Conservation (phyloP, 2,888 invertebrate genomes). For the Cerceris ruficornis region DNA sequence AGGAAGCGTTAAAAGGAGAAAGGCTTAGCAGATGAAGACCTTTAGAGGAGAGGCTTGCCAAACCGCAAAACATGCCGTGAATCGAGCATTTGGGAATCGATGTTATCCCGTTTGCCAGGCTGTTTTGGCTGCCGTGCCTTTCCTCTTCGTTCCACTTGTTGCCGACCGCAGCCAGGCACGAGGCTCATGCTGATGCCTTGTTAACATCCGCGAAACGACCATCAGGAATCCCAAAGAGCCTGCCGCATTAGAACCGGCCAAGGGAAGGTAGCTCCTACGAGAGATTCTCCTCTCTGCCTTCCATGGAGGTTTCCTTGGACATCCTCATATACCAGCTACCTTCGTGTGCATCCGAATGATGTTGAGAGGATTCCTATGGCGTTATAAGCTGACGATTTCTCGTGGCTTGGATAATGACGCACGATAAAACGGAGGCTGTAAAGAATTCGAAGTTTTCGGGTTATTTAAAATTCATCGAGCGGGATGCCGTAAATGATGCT, state of each 20-base stretch:
- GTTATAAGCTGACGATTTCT: constrained; percentile 28
- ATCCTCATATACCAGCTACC: constrained; percentile 29
- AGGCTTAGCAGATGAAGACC: constrained; percentile 47
- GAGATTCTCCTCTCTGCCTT: constrained; percentile 22
- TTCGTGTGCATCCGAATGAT: constrained; percentile 22
- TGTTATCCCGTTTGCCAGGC: constrained; percentile 45
- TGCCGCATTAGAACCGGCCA: constrained; percentile 76
- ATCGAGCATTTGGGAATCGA: constrained; percentile 59
- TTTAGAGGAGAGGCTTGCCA: constrained; percentile 52
- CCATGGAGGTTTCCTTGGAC: constrained; percentile 45
- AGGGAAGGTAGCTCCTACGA: constrained; percentile 47
- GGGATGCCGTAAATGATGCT: not conserved
- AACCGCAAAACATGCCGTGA: constrained; percentile 65
- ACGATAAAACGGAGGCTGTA: constrained; percentile 38
- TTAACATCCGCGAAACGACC: constrained; percentile 79
- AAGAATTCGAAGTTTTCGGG: constrained; percentile 25
- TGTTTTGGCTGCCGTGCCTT: constrained; percentile 52
- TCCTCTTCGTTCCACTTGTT: constrained; percentile 66
- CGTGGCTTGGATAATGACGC: constrained; percentile 29
- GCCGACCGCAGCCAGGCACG: constrained; percentile 73
- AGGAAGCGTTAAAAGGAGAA: constrained; percentile 27
- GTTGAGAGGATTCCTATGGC: constrained; percentile 41
- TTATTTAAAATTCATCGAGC: constrained; percentile 10
- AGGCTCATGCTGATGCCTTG: constrained; percentile 80
- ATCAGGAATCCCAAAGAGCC: constrained; percentile 79